These are phyloP conservation scores for Hydropsyche betteni DNA, from an alignment of 2,888 invertebrate genomes.

Conservation along the genomic window DNA sequence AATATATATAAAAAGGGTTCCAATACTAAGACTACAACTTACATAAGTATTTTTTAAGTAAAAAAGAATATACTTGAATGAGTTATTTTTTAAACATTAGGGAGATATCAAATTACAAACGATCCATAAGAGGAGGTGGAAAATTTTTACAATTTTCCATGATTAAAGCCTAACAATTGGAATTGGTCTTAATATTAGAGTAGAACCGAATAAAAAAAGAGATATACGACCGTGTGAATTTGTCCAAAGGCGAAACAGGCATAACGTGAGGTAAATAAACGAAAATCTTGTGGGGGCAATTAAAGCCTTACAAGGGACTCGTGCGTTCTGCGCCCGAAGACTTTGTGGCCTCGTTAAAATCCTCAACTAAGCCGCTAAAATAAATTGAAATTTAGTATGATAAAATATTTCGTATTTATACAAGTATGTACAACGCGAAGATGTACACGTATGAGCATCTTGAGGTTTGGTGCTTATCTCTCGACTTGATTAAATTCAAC, in stretches of 20 bases:
- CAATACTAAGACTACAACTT: constrained; percentile 26
- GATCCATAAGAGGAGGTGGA: constrained; percentile 19
- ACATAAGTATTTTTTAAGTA: constrained; percentile 21
- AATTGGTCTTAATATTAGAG: constrained; percentile 22
- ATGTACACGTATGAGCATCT: no score
- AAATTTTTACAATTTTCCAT: constrained; percentile 14
- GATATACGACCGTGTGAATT: not conserved
- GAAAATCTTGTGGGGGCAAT: not conserved
- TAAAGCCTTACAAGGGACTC: constrained; percentile 5
- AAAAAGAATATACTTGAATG: constrained; percentile 24
- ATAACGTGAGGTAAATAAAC: constrained; percentile 13
- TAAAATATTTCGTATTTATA: not conserved
- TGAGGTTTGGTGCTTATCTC: no score
- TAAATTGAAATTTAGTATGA: constrained; percentile 26
- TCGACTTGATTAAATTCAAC: no score
- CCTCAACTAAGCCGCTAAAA: not conserved
- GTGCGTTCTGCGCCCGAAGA: not conserved
- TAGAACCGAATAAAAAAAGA: not conserved
- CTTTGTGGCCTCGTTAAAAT: constrained; percentile 12
- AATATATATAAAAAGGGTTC: constrained; percentile 33
- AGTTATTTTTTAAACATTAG: not conserved
- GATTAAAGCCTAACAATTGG: constrained; percentile 30
- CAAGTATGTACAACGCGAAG: not conserved
- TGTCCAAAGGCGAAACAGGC: constrained; percentile 6
- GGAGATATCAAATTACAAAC: constrained; percentile 19